A percentile compares a stretch with the other conserved stretches of the same genome.
Conservation (phyloP, 2,888 invertebrate species). For the Eilema caniola region DNA sequence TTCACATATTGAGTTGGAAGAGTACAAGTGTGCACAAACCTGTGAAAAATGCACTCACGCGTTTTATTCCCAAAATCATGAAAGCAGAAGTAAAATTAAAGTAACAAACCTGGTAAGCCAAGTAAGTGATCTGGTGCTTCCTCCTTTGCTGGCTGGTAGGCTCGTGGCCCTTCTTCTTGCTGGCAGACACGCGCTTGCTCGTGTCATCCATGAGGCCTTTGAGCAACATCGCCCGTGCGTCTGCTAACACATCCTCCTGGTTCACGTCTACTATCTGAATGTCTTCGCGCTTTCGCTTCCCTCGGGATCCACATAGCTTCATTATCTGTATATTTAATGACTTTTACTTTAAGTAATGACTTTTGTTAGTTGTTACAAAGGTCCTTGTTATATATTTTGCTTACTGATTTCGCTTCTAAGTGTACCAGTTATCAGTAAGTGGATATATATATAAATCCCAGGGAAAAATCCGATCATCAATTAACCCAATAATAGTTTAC, state of each 20-base stretch:
- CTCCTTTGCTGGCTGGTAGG: conserved; percentile 91
- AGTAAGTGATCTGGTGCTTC: conserved; percentile 98
- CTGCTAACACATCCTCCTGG: conserved; percentile 92
- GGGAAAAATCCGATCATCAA: no score
- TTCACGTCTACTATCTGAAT: conserved; percentile 94
- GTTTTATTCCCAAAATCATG: no score
- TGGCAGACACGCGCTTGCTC: conserved; percentile 79
- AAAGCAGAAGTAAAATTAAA: not conserved
- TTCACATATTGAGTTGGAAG: not conserved
- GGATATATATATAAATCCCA: no score
- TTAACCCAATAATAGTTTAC: no score
- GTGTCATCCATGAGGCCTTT: conserved; percentile 93
- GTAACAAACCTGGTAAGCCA: conserved; percentile 91
- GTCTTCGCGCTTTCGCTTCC: conserved; percentile 88
- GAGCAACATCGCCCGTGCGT: conserved; percentile 93
- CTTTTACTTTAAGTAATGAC: no score
- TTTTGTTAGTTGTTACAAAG: no score
- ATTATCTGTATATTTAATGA: conserved; percentile 88
- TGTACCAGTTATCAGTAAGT: no score
- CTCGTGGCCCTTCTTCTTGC: conserved; percentile 86
- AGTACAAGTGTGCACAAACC: no score
- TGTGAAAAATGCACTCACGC: not conserved
- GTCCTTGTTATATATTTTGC: no score
- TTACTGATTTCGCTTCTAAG: no score
- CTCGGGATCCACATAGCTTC: conserved; percentile 90